Percentiles rank a stretch among this genome's conserved stretches.
Evolutionary conservation across 2,113 vertebrate species (phyloP).

Genomic region (Sebastes fasciatus): DNA sequence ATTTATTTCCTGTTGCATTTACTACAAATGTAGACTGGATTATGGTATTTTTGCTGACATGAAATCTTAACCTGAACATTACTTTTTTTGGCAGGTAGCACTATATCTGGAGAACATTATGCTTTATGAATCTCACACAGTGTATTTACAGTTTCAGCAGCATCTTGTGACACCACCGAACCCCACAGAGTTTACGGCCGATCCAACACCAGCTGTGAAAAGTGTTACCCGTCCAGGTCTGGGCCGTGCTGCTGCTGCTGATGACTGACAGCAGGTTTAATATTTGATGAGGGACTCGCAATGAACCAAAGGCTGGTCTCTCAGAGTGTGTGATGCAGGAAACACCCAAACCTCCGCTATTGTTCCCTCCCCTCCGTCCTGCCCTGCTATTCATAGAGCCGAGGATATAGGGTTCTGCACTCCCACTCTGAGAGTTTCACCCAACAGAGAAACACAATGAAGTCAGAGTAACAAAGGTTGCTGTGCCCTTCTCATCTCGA

Average conservation of each 20-base stretch:
- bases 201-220: conserved; percentile 70
- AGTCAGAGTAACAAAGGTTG: conserved; percentile 73
- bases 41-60: neutral
- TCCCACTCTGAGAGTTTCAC: conserved; percentile 70
- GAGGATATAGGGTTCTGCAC: conserved; percentile 78
- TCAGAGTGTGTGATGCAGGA: conserved; percentile 72
- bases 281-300: conserved; percentile 79
- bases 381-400: conserved; percentile 74
- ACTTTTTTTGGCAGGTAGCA: neutral
- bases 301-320: conserved; percentile 75
- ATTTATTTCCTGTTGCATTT: neutral
- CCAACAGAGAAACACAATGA: conserved; percentile 74
- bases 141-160: conserved; percentile 20
- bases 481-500: conserved; percentile 66
- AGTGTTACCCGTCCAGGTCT: conserved; percentile 42
- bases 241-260: conserved; percentile 27
- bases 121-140: neutral
- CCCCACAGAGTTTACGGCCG: neutral
- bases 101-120: conserved; percentile 1
- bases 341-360: conserved; percentile 80
- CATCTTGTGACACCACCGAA: conserved; percentile 35
- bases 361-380: conserved; percentile 63
- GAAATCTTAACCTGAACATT: neutral
- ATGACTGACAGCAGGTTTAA: conserved; percentile 73
- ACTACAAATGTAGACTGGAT: neutral